Base-by-base conservation (phyloP, 2,888 invertebrate species). In the Oxystoma pomonae region DNA sequence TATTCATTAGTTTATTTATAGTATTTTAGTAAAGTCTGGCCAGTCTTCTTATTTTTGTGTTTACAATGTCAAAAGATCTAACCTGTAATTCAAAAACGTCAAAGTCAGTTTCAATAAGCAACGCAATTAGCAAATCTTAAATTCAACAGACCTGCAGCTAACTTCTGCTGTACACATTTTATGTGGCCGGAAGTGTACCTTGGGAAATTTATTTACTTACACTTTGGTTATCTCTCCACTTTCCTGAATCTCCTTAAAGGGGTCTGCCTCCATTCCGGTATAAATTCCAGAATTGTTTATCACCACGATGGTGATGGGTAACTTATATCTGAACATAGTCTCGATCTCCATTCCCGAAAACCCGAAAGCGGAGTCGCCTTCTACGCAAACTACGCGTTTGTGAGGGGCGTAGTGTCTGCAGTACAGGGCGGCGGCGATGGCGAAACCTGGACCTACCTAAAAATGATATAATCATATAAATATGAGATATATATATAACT, bases 341-440 rank as follows among this genome's bases (percentile, higher is more conserved):
- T 98, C 98, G 20, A 98, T 85, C 83, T 98, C 98, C 96, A 98
- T 96, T 74, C 94, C 98, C 20, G 96, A 96, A 82, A 98, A 98
- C 1, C 98, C 98, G 80, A 98, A 97, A 0, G 98, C 98, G 53
- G 96, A 96, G 78, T 98, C 98, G 0, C 98, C 98, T 81, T 97
- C 96, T 0, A 98, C 91, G 77, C 97, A 97, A 61, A 98, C 83
- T 0, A 98, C 96, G 67, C 89, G 85, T 76, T 95, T 95, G 1
- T 83, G 82, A 0, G 95, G 93, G 7, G 87, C 86, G 77, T 90
- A 81, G 77, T 95, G 91, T 65, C 90, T 88, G 75, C 94, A 94
- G 82, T 90, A 94, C 69, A 97, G 82, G 0, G 96, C 96, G 3
- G 98, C 93, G 1, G 98, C 98, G 55, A 95, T 87, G 0, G 92